A percentile compares a stretch with the other conserved stretches of the same genome.
Evolutionary conservation across 1,140 invertebrate genomes (phyloP).

Genomic region (Manduca sexta): DNA sequence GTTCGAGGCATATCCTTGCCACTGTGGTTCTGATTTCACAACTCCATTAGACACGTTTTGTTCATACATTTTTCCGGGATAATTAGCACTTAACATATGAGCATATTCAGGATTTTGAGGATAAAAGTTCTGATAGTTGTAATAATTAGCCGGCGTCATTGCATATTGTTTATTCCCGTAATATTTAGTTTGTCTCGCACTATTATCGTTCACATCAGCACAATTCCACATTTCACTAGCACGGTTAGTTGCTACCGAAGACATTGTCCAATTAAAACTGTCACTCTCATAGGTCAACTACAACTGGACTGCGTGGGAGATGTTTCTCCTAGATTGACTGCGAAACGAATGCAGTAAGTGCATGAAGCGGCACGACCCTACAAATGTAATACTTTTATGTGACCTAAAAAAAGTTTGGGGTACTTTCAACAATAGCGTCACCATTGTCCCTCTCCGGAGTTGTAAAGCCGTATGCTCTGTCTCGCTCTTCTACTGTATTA

Average conservation of each 20-base stretch:
- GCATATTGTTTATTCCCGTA: slow-evolving; percentile 37
- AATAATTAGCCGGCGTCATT: slow-evolving; percentile 18
- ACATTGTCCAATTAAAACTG: slow-evolving; percentile 35
- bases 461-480: slow-evolving; percentile 55
- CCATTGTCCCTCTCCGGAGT: slow-evolving; percentile 64
- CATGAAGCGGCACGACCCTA: slow-evolving; percentile 56
- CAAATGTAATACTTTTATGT: slow-evolving; percentile 70
- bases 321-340: slow-evolving; percentile 45
- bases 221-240: slow-evolving; percentile 57
- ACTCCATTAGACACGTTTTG: slow-evolving; percentile 18
- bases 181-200: slow-evolving; percentile 34
- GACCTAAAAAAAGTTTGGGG: slow-evolving; percentile 70
- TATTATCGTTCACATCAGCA: slow-evolving; percentile 40
- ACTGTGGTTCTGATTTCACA: slow-evolving; percentile 51
- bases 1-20: slow-evolving; percentile 39
- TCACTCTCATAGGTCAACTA: slow-evolving; percentile 25
- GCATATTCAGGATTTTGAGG: slow-evolving; percentile 36
- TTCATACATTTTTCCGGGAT: slow-evolving; percentile 22
- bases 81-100: slow-evolving; percentile 20
- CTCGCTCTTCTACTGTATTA: slow-evolving; percentile 26
- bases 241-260: slow-evolving; percentile 46
- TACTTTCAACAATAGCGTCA: slow-evolving; percentile 65
- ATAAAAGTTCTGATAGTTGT: slow-evolving; percentile 42
- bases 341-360: slow-evolving; percentile 64
- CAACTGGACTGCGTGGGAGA: slow-evolving; percentile 55